These are phyloP conservation scores for Solenodon paradoxus DNA, from an alignment of 2,113 vertebrate species.

Conservation along the genomic window DNA sequence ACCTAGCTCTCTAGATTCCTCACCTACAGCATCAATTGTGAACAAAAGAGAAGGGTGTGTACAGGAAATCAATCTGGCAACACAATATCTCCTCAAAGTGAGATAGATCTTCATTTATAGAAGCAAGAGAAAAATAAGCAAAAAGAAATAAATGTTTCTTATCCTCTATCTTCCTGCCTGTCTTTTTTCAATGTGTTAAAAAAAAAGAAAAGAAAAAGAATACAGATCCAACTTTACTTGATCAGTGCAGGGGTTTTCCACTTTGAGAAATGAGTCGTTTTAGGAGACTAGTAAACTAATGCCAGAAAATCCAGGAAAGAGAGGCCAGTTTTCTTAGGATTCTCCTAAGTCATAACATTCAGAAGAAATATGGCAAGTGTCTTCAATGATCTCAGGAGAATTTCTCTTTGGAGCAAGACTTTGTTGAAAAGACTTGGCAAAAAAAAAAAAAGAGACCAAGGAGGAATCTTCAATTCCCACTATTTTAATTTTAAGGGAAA, in stretches of 20 bases:
- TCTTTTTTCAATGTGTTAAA: too few species aligned
- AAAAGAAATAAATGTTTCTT: too few species aligned
- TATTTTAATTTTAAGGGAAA: background rate
- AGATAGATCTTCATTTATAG: background rate
- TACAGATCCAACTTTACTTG: background rate
- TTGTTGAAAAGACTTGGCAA: background rate
- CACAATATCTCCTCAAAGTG: background rate
- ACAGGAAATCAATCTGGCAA: background rate
- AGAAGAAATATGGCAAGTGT: background rate
- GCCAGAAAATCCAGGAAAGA: constrained; percentile 14
- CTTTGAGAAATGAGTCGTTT: background rate
- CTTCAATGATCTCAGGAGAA: constrained; percentile 1
- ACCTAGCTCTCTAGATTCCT: background rate
- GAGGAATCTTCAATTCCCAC: background rate
- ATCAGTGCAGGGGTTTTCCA: background rate
- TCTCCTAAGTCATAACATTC: background rate
- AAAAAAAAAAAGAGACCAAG: background rate
- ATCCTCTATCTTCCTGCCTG: background rate
- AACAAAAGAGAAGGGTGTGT: background rate
- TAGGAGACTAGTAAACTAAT: background rate
- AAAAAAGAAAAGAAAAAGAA: too few species aligned
- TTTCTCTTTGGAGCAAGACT: background rate
- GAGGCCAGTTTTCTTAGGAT: background rate
- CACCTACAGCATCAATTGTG: background rate
- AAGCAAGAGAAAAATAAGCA: too few species aligned